These are phyloP conservation scores for Thamnophis elegans DNA, from an alignment of 2,797 vertebrate genomes.

Conservation along the genomic window DNA sequence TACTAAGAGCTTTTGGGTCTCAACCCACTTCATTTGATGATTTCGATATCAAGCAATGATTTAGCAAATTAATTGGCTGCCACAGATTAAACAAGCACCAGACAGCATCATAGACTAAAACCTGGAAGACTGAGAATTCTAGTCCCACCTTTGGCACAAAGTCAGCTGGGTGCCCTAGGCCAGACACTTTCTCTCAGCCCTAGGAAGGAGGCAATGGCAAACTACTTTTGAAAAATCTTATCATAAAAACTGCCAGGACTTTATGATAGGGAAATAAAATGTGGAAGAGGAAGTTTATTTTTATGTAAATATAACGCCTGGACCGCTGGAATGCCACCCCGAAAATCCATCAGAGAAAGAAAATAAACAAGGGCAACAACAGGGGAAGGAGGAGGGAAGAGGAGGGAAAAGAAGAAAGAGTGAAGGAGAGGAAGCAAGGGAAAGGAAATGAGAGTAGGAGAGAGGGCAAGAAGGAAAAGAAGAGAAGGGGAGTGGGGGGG, in stretches of 20 bases:
- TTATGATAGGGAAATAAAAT: no score
- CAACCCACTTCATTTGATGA: neutral
- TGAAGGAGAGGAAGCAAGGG: no score
- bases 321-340: no score
- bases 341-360: no score
- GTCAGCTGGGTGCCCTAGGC: neutral
- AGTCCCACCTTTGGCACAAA: neutral
- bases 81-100: neutral
- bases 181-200: neutral
- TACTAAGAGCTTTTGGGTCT: neutral
- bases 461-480: no score
- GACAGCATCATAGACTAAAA: neutral
- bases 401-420: no score
- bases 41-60: neutral
- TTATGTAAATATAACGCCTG: no score
- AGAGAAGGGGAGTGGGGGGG: no score
- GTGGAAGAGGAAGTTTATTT: no score
- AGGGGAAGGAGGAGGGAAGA: no score
- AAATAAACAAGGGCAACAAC: no score
- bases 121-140: neutral
- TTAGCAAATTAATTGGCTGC: neutral
- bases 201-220: neutral
- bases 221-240: neutral
- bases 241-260: neutral
- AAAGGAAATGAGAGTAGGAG: no score